Base-by-base conservation (phyloP, 2,888 invertebrate species). In the Megalurothrips usitatus region DNA sequence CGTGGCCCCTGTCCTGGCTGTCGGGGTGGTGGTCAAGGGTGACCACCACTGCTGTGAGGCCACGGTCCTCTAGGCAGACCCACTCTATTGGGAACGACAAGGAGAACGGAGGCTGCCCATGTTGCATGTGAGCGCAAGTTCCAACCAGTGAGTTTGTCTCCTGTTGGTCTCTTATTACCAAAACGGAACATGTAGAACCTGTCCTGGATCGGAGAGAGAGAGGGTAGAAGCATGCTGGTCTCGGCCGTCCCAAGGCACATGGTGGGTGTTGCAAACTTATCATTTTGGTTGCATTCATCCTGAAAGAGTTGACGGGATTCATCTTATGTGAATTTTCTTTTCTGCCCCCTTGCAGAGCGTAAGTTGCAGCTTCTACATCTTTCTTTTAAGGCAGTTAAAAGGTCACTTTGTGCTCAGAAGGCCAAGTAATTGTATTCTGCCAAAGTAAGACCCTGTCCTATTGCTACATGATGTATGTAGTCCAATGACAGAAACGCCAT, bases 111-210 rank as follows among this genome's bases (percentile, higher is more conserved):
- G 52, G 68, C 68, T 23, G 68, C 68, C 23, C n/a, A 23, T 58
- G 26, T 68, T 68, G 68, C 68, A 68, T 68, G 68, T 68, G 68
- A 52, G 52, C 52, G 52, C 23, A 68, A 68, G 68, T 68, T 68
- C 68, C 68, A 68, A 68, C 26, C 68, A 23, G 68, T 68, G 68
- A 68, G 68, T 68, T 68, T 68, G 68, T 68, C 68, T 68, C 68
- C 68, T 23, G 68, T 23, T 68, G 68, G 23, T 68, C 23, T 68
- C 23, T 68, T 68, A 9, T 43, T 43, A 43, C 34, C 34, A 43
- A 43, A 52, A 68, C 11, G 68, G 68, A 68, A 68, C 68, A 23
- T 23, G 23, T 68, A n/a, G 23, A 68, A 68, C 68, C 68, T 68
- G 68, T 68, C 68, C 68, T 68, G 68, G 68, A 68, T 68, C 23